A percentile compares a stretch with the other conserved stretches of the same genome.
Evolutionary conservation across 2,113 vertebrate species (phyloP).

Genomic region (Amphiprion percula): DNA sequence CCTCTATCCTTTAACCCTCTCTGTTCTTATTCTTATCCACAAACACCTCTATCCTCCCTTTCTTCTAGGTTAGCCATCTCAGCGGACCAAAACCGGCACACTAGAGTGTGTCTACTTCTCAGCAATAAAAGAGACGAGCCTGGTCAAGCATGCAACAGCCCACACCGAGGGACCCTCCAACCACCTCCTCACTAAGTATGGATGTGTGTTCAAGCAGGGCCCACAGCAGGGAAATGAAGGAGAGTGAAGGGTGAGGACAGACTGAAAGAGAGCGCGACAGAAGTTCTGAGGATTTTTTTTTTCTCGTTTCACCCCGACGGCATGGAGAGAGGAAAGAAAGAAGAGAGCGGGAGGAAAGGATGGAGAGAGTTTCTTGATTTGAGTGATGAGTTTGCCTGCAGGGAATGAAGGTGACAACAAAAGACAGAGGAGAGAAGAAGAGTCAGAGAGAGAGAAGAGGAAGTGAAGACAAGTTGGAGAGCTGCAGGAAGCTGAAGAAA

Average conservation of each 20-base stretch:
- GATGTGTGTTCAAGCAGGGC: background rate
- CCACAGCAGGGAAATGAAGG: slow-evolving; percentile 30
- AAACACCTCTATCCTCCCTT: background rate
- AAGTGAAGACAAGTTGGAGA: background rate
- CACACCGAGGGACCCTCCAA: slow-evolving; percentile 34
- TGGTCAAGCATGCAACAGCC: slow-evolving; percentile 46
- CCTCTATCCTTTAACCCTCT: slow-evolving; percentile 5
- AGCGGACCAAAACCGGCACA: slow-evolving; percentile 15
- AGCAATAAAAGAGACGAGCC: slow-evolving; percentile 51
- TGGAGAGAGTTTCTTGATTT: slow-evolving; percentile 30
- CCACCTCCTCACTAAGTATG: slow-evolving; percentile 12
- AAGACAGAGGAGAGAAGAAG: slow-evolving; percentile 31
- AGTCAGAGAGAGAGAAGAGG: background rate
- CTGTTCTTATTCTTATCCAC: background rate
- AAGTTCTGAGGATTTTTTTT: slow-evolving; percentile 25
- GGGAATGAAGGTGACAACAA: slow-evolving; percentile 55
- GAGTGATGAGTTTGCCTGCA: slow-evolving; percentile 41
- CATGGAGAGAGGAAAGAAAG: slow-evolving; percentile 28
- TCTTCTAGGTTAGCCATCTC: slow-evolving; percentile 11
- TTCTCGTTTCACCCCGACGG: slow-evolving; percentile 17
- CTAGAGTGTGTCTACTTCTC: slow-evolving; percentile 33
- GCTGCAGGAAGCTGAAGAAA: slow-evolving; percentile 1
- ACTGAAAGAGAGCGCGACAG: slow-evolving; percentile 33
- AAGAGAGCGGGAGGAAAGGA: slow-evolving; percentile 22
- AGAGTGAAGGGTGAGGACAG: slow-evolving; percentile 43